These are phyloP conservation scores for Mus minutoides DNA, from an alignment of 2,797 vertebrate genomes.

Conservation along the genomic window DNA sequence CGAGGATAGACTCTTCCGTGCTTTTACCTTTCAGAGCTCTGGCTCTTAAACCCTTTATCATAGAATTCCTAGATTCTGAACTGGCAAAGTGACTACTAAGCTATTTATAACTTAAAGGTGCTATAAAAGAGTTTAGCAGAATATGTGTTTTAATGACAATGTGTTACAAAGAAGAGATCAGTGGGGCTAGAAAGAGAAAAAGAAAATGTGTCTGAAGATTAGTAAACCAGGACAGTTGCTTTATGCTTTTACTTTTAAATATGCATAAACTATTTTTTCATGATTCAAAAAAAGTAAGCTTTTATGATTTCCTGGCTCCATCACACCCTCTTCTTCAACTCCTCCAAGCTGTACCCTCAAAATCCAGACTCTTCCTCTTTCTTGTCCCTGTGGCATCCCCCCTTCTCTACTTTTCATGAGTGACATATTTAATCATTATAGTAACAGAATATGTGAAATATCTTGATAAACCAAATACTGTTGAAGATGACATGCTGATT, in stretches of 20 bases:
- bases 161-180: neutral
- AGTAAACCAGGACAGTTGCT: neutral
- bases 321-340: neutral
- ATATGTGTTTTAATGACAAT: neutral
- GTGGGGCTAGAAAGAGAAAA: neutral
- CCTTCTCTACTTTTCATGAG: neutral
- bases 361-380: neutral
- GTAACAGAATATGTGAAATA: neutral
- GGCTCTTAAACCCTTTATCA: neutral
- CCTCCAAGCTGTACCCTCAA: neutral
- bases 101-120: neutral
- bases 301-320: neutral
- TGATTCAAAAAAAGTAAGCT: neutral
- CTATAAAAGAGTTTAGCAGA: neutral
- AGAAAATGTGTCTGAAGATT: neutral
- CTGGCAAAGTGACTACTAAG: neutral
- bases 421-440: neutral
- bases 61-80: neutral
- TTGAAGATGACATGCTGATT: neutral
- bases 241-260: neutral
- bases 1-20: accelerated
- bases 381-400: neutral
- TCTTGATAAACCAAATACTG: neutral
- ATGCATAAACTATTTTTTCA: neutral
- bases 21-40: neutral